Evolutionary conservation across 2,113 vertebrate genomes (phyloP).

Genomic region (Cnemophilus loriae): DNA sequence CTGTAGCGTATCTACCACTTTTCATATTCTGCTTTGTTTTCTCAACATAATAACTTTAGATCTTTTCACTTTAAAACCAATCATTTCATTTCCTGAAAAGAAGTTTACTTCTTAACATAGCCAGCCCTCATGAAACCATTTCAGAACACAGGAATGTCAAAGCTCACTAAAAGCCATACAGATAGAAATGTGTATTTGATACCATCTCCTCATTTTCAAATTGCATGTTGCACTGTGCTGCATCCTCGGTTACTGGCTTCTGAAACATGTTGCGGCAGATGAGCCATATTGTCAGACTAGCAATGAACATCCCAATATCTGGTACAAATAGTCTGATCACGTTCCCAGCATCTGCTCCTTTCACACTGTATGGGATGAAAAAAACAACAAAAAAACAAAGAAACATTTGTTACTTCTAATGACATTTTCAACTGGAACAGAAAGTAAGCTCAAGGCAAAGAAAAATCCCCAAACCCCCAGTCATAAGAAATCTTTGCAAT

Average conservation of each 20-base stretch:
- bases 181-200: conserved; percentile 28
- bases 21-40: neutral
- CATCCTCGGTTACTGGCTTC: conserved; percentile 82
- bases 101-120: neutral
- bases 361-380: conserved; percentile 76
- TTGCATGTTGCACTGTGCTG: conserved; percentile 85
- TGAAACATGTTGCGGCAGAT: conserved; percentile 89
- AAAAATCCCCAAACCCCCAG: accelerated
- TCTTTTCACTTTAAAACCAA: neutral
- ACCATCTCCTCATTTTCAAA: conserved; percentile 93
- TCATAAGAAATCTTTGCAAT: neutral
- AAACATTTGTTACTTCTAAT: conserved; percentile 16
- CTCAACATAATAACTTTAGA: neutral
- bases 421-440: neutral
- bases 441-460: neutral
- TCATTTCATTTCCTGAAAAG: neutral
- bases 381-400: neutral
- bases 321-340: conserved; percentile 93
- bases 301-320: conserved; percentile 93
- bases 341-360: conserved; percentile 90
- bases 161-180: neutral
- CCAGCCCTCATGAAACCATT: neutral
- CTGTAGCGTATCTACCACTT: neutral
- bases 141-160: neutral
- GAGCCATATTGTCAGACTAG: conserved; percentile 87